Percentiles rank a stretch among this genome's conserved stretches.
phyloP scores from a whole-genome alignment of 2,113 vertebrate genomes.

The Oncorhynchus masou region DNA sequence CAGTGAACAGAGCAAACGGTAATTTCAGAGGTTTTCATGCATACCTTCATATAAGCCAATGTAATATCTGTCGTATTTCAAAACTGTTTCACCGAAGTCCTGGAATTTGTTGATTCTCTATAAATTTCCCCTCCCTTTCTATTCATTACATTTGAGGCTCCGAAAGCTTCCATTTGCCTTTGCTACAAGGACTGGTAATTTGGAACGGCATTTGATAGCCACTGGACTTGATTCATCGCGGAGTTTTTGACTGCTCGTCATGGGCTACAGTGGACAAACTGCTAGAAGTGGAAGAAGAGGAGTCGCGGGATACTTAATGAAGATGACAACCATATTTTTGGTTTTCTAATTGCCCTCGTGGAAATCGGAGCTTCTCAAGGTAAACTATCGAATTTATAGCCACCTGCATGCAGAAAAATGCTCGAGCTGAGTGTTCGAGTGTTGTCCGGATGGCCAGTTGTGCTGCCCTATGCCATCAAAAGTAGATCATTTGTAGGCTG shows the following conservation, averaged over 20 bases:
- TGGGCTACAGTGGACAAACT: slow-evolving; percentile 80
- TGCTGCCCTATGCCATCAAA: too few relatives aligned
- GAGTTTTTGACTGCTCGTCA: slow-evolving; percentile 70
- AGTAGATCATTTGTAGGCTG: too few relatives aligned
- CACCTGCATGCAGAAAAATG: not conserved
- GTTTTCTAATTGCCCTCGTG: slow-evolving; percentile 80
- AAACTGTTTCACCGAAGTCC: not conserved
- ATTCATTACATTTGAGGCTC: not conserved
- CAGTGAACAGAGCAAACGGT: slow-evolving; percentile 20
- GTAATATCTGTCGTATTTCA: slow-evolving; percentile 17
- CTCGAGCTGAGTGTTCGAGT: not conserved
- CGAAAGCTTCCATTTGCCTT: slow-evolving; percentile 11
- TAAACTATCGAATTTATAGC: slow-evolving; percentile 63
- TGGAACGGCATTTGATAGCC: not conserved
- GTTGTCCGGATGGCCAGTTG: not conserved
- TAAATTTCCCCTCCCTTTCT: not conserved
- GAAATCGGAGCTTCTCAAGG: slow-evolving; percentile 83
- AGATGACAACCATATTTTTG: slow-evolving; percentile 76
- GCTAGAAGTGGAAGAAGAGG: slow-evolving; percentile 76
- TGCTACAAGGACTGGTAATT: slow-evolving; percentile 14
- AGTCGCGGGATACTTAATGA: slow-evolving; percentile 74
- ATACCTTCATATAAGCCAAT: slow-evolving; percentile 18
- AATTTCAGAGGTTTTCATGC: slow-evolving; percentile 42
- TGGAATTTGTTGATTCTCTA: not conserved
- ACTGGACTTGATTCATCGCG: slow-evolving; percentile 50